phyloP scores from a whole-genome alignment of 2,113 vertebrate genomes.

The Microcebus jonahi region DNA sequence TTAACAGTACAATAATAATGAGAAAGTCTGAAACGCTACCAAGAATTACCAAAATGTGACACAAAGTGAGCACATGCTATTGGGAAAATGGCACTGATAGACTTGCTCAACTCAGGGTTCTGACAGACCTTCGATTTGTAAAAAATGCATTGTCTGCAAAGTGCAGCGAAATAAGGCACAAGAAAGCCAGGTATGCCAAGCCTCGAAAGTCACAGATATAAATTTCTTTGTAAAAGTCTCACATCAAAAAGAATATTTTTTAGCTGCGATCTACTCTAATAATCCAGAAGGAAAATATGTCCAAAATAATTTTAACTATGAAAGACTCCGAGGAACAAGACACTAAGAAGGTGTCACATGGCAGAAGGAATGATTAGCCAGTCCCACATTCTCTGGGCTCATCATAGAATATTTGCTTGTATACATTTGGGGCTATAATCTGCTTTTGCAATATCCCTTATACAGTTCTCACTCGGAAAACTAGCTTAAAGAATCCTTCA shows the following conservation, averaged over 20 bases:
- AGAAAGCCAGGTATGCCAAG: background rate
- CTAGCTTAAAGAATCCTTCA: background rate
- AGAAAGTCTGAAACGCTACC: background rate
- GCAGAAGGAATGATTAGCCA: background rate
- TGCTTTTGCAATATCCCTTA: background rate
- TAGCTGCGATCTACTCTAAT: background rate
- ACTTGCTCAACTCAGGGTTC: background rate
- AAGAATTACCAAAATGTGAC: background rate
- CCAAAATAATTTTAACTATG: background rate
- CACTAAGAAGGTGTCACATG: background rate
- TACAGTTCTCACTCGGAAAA: background rate
- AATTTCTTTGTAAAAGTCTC: background rate
- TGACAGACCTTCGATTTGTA: background rate
- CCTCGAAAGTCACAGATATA: background rate
- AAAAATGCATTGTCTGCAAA: background rate
- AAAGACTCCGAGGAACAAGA: background rate
- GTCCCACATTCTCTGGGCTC: background rate
- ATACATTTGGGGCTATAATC: too few relatives aligned
- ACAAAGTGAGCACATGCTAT: background rate
- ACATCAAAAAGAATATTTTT: slow-evolving; percentile 3
- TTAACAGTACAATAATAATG: background rate
- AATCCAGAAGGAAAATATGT: slow-evolving; percentile 14
- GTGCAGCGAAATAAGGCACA: background rate
- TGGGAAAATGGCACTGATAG: background rate
- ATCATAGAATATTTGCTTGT: background rate